These are phyloP conservation scores for Lycia hirtaria DNA, from an alignment of 2,888 invertebrate genomes.

Conservation along the genomic window DNA sequence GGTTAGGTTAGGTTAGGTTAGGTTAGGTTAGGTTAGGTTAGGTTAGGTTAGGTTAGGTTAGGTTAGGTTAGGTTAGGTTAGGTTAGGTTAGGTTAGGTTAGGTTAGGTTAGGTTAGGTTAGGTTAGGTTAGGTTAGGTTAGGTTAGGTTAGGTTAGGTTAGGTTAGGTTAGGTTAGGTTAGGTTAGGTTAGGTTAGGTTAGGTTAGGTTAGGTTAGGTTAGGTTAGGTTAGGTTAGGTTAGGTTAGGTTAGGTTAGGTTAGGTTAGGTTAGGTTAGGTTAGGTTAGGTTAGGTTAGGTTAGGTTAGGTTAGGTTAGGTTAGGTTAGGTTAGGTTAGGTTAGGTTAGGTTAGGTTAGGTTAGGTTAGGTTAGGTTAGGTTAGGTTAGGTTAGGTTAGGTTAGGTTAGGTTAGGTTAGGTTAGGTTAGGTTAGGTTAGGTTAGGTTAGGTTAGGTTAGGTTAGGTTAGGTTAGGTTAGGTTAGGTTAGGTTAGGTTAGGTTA, in stretches of 20 bases:
- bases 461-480: slow-evolving; percentile 32
- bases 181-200: slow-evolving; percentile 19
- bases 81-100: slow-evolving; percentile 27
- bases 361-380: slow-evolving; percentile 14
- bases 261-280: slow-evolving; percentile 20
- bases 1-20: slow-evolving; percentile 15
- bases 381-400: slow-evolving; percentile 14
- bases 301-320: slow-evolving; percentile 19
- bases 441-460: slow-evolving; percentile 30
- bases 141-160: slow-evolving; percentile 19
- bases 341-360: slow-evolving; percentile 14
- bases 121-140: slow-evolving; percentile 29
- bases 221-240: slow-evolving; percentile 22
- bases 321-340: slow-evolving; percentile 14
- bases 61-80: slow-evolving; percentile 27
- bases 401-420: slow-evolving; percentile 22
- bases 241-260: slow-evolving; percentile 24
- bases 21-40: slow-evolving; percentile 24
- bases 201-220: not conserved
- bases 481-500: slow-evolving; percentile 33
- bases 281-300: slow-evolving; percentile 28
- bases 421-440: slow-evolving; percentile 27
- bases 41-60: slow-evolving; percentile 27
- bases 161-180: slow-evolving; percentile 18
- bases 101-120: slow-evolving; percentile 31